Evolutionary conservation across 2,113 vertebrate species (phyloP), one percentile per base, ranked within the genome.

Genomic region (Forbesichthys agassizii): DNA sequence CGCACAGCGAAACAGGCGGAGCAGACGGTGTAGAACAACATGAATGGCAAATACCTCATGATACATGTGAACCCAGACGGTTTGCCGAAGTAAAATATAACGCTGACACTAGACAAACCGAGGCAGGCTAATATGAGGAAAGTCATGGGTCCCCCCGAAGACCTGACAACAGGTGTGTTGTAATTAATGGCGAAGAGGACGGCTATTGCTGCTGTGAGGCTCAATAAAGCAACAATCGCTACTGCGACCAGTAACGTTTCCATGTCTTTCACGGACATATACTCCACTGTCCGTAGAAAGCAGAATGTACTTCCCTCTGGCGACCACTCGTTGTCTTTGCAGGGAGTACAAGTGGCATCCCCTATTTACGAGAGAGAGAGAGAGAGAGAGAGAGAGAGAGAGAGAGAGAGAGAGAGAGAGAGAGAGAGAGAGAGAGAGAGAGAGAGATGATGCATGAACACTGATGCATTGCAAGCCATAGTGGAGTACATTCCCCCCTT

Each of bases 91-190:
- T 90, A 91, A 82, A 89, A 92, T 60, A 93, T 92, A 27, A 95
- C 70, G 73, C 93, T 94, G 36, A 89, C 14, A 75, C 87, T 86
- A 14, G 88, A 86, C 0, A 84, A 72, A n/a, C 79, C 82, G 77
- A 95, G 84, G n/a, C 93, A 90, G 3, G 79, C 88, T 68, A 98
- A 77, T 91, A 95, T 95, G 42, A 95, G 81, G 83, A 96, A 94
- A 77, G 94, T 95, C 86, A 90, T 91, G 49, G 79, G 88, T 12
- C 94, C 95, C 0, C 95, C 96, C 0, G 96, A 94, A 0, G 95
- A 95, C 86, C 78, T 94, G 49, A 95, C 96, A 4, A 97, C 93
- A 0, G 95, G 96, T 0, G 93, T 96, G 82, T 93, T 82, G 4
- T 78, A 66, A 5, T 94, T 88, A 16, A 82, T 6, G 27, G 83